Evolutionary conservation across 1,140 invertebrate genomes (phyloP).

Genomic region (Heliconius hermathena): DNA sequence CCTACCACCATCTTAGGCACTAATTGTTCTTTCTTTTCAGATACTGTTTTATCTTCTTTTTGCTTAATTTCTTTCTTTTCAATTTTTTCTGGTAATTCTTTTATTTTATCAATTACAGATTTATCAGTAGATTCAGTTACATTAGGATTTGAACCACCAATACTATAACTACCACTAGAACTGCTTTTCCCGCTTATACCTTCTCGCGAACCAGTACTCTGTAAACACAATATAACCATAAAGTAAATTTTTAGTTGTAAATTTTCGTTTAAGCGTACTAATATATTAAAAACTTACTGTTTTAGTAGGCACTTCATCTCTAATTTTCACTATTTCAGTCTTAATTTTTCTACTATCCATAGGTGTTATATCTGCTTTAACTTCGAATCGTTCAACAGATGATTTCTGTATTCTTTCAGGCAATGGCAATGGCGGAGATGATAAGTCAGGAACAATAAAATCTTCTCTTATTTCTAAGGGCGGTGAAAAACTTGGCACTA

Average conservation of each 20-base stretch:
- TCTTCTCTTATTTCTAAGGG: constrained; percentile 79
- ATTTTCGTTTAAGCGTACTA: too few relatives aligned
- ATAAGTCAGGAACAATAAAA: constrained; percentile 75
- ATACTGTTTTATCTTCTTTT: constrained; percentile 48
- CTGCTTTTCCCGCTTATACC: constrained; percentile 83
- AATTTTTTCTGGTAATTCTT: constrained; percentile 58
- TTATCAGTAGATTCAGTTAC: constrained; percentile 67
- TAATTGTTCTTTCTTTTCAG: constrained; percentile 61
- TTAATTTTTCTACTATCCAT: constrained; percentile 71
- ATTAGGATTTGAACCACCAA: constrained; percentile 83
- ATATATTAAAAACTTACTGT: constrained; percentile 45
- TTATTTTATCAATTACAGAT: constrained; percentile 55
- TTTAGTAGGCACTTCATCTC: constrained; percentile 58
- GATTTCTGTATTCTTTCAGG: constrained; percentile 67
- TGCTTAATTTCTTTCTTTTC: constrained; percentile 49
- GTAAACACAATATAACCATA: constrained; percentile 1
- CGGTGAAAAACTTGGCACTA: constrained; percentile 81
- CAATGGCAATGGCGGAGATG: constrained; percentile 75
- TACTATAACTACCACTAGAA: constrained; percentile 86
- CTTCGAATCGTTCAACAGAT: constrained; percentile 69
- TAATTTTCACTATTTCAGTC: constrained; percentile 71
- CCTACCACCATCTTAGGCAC: constrained; percentile 70
- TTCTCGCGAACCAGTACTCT: constrained; percentile 55
- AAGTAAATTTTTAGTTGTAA: too few relatives aligned
- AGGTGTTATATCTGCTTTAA: constrained; percentile 70